phyloP scores from a whole-genome alignment of 2,797 vertebrate genomes.

The Psittacula echo region DNA sequence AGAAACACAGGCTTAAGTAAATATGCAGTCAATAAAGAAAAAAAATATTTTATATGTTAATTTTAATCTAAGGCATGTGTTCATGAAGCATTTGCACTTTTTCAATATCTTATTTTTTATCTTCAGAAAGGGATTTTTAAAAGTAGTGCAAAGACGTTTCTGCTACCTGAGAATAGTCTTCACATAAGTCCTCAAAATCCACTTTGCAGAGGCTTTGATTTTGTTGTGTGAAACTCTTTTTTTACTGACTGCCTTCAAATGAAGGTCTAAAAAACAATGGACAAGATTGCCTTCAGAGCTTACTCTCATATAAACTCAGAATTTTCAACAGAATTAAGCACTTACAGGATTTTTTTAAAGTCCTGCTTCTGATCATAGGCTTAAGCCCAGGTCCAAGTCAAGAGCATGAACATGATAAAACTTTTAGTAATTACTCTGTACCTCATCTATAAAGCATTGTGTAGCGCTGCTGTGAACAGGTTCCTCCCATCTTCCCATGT shows the following conservation, averaged over 20 bases:
- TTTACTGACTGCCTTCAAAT: neutral
- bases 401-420: neutral
- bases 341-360: neutral
- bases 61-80: neutral
- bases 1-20: neutral
- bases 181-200: neutral
- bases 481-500: neutral
- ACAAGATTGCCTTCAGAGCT: neutral
- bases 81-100: neutral
- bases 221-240: neutral
- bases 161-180: neutral
- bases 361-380: neutral
- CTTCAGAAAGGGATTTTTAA: neutral
- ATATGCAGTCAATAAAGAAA: neutral
- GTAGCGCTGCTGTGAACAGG: neutral
- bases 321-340: neutral
- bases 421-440: neutral
- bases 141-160: neutral
- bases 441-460: neutral
- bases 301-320: neutral
- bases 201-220: neutral
- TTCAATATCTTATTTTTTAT: neutral
- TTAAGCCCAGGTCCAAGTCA: neutral
- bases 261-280: neutral
- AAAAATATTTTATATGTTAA: neutral